Base-by-base conservation (phyloP, 2,888 invertebrate genomes). In the Hesperia comma region DNA sequence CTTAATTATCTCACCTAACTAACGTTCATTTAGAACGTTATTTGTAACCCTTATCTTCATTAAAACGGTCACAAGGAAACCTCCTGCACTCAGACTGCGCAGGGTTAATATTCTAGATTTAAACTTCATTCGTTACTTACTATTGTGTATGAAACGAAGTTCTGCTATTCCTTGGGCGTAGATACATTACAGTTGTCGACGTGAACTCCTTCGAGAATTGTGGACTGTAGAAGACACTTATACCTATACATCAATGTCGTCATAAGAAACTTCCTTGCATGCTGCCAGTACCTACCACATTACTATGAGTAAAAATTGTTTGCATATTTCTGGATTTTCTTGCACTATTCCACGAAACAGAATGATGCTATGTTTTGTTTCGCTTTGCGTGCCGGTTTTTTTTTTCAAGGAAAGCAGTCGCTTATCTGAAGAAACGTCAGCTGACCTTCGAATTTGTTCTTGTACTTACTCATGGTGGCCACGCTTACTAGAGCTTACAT, bases 81-180 rank as follows among this genome's bases (percentile, higher is more conserved):
- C 41, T 41, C 41, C 26, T 17, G 17, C 15, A 46, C 15, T 1
- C 19, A 49, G 17, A 19, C 10, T 37, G 46, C 8, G 46, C 19
- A 2, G 49, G 2, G 19, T 32, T 53, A 62, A 62, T 53, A 54
- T 62, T 61, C 61, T 14, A 40, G 53, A 19, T 61, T 60, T 32
- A n/a, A 61, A 53, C 40, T 41, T 61, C 61, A 61, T 61, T 61
- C 41, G 61, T 54, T 61, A 61, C 51, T 26, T 61, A 61, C 51
- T 37, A 40, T 61, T n/a, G n/a, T 61, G 17, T 61, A 17, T 54
- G 54, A 62, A 17, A 41, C 37, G 51, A 40, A 61, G 12, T 32
- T 41, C 17, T 37, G 32, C 15, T 62, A 62, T 62, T 62, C 62
- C 54, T 62, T 26, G 26, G 41, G 32, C 54, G 43, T 62, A 32